phyloP scores from a whole-genome alignment of 2,888 invertebrate genomes.

The Elysia crispata region DNA sequence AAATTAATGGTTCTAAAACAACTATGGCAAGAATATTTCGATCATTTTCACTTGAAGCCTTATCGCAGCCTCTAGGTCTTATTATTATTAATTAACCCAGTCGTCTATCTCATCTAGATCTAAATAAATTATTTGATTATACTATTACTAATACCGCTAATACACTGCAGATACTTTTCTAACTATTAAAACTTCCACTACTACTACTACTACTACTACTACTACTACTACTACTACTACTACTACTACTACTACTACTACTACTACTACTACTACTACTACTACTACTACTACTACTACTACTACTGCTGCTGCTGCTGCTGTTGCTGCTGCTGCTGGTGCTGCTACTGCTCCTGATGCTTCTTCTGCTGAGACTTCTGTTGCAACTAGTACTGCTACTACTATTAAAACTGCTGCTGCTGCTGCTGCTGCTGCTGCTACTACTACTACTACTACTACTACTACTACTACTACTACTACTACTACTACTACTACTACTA shows the following conservation, averaged over 20 bases:
- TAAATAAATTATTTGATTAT: background rate
- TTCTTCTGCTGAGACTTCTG: background rate
- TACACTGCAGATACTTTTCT: background rate
- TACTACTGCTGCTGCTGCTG: background rate
- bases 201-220: background rate
- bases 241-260: background rate
- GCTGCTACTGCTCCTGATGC: background rate
- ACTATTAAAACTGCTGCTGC: background rate
- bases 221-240: background rate
- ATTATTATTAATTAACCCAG: no score
- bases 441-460: constrained; percentile 10
- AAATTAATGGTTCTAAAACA: no score
- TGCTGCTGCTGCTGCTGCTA: background rate
- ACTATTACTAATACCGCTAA: background rate
- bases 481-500: constrained; percentile 20
- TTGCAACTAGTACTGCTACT: background rate
- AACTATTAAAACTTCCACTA: background rate
- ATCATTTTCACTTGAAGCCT: no score
- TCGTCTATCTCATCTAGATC: no score
- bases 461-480: background rate
- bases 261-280: background rate
- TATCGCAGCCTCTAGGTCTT: no score
- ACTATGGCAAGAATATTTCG: no score
- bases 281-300: background rate
- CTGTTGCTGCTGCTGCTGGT: background rate